Percentiles rank a stretch among this genome's conserved stretches.
phyloP scores from a whole-genome alignment of 2,113 vertebrate species.

The Lophura nycthemera region DNA sequence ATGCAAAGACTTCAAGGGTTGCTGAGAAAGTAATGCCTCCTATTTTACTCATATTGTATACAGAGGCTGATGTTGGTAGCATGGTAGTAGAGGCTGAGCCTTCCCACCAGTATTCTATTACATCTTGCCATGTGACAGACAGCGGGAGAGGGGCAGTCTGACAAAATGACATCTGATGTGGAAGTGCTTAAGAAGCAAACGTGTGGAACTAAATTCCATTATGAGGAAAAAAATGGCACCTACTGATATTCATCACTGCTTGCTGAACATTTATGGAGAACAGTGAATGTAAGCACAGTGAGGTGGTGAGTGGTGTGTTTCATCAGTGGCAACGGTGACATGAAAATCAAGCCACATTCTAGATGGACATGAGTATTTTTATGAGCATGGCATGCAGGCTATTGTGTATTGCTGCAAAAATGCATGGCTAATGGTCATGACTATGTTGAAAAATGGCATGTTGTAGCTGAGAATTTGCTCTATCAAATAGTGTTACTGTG shows the following conservation, averaged over 20 bases:
- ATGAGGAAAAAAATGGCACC: background rate
- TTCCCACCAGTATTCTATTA: background rate
- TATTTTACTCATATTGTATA: background rate
- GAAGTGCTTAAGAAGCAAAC: background rate
- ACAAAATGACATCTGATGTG: background rate
- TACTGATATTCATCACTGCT: background rate
- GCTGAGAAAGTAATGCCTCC: background rate
- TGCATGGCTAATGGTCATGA: no score
- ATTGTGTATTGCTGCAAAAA: no score
- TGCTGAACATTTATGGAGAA: no score
- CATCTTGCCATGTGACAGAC: background rate
- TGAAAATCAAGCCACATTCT: no score
- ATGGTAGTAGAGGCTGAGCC: background rate
- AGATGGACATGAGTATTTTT: no score
- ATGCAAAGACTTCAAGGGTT: background rate
- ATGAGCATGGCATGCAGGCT: no score
- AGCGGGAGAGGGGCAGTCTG: background rate
- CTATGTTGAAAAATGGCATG: no score
- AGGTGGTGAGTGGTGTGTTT: no score
- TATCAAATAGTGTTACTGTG: no score
- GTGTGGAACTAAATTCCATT: background rate
- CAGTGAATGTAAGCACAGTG: no score
- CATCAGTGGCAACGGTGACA: no score
- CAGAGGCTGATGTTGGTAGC: background rate
- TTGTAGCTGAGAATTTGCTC: no score